These are phyloP conservation scores for Odontocolon sp. DNA, from an alignment of 2,888 invertebrate genomes.

Conservation along the genomic window DNA sequence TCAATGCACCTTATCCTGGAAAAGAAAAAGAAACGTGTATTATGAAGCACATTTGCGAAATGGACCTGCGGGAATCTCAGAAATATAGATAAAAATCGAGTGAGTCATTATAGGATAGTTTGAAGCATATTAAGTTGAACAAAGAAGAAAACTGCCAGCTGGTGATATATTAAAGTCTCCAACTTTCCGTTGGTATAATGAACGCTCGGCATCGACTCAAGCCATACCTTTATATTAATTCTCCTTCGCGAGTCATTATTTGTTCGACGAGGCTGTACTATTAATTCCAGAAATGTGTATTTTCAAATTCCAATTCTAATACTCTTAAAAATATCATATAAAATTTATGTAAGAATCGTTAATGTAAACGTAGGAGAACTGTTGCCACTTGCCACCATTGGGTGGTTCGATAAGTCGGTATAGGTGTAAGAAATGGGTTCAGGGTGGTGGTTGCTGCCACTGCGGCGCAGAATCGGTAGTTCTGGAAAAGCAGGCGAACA, in stretches of 20 bases:
- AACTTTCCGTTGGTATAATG: slow-evolving; percentile 30
- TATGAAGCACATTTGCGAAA: slow-evolving; percentile 18
- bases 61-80: slow-evolving; percentile 1
- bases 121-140: slow-evolving; percentile 9
- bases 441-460: neutral
- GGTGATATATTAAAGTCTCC: slow-evolving; percentile 43
- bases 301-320: no score
- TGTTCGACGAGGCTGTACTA: no score
- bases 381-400: no score
- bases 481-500: slow-evolving; percentile 9
- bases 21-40: slow-evolving; percentile 1
- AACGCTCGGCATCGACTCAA: slow-evolving; percentile 10
- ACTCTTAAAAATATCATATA: no score
- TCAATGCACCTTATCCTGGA: slow-evolving; percentile 19
- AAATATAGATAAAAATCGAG: slow-evolving; percentile 1
- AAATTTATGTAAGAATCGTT: no score
- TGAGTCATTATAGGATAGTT: slow-evolving; percentile 29
- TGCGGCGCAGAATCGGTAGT: neutral
- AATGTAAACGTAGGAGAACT: no score
- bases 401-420: no score
- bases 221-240: no score
- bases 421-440: no score
- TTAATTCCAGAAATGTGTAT: no score
- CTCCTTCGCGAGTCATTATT: no score
- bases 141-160: slow-evolving; percentile 17